A percentile compares a stretch with the other conserved stretches of the same genome.
Conservation (phyloP, 2,888 invertebrate species). For the Agriopis aurantiaria region DNA sequence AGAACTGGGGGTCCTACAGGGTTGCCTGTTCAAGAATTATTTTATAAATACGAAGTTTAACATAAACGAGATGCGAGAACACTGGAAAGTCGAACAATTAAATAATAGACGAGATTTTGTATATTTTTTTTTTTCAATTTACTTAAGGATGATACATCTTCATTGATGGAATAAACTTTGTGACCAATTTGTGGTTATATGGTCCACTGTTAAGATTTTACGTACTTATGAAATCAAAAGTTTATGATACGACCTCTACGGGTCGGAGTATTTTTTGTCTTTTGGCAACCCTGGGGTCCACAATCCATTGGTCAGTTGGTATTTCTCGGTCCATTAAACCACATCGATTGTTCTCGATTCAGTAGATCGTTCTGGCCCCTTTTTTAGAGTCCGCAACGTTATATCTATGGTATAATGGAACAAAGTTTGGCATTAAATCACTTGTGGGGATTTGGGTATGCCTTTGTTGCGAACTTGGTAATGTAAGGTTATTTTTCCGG, state of each 20-base stretch:
- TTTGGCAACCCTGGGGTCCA: slow-evolving; percentile 6
- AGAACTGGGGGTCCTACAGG: slow-evolving; percentile 31
- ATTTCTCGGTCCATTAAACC: slow-evolving; percentile 78
- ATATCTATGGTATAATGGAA: slow-evolving; percentile 26
- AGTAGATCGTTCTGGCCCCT: slow-evolving; percentile 52
- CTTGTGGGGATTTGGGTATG: slow-evolving; percentile 23
- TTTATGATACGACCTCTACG: too few relatives aligned
- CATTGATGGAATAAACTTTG: neutral
- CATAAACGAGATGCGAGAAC: neutral
- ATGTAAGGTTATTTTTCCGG: slow-evolving; percentile 13
- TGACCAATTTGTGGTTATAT: neutral
- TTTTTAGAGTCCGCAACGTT: slow-evolving; percentile 48
- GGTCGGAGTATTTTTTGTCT: too few relatives aligned
- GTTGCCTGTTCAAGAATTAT: neutral
- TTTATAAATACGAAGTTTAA: neutral
- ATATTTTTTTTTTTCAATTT: neutral
- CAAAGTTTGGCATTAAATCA: slow-evolving; percentile 36
- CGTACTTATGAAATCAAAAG: neutral
- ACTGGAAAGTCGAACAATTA: neutral
- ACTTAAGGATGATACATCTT: neutral
- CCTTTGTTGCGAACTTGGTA: slow-evolving; percentile 20
- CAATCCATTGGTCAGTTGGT: slow-evolving; percentile 67
- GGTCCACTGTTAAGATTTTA: too few relatives aligned
- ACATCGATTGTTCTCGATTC: slow-evolving; percentile 70
- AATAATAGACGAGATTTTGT: neutral